Base-by-base conservation (phyloP, 2,888 invertebrate species). In the Andrena trimmerana region DNA sequence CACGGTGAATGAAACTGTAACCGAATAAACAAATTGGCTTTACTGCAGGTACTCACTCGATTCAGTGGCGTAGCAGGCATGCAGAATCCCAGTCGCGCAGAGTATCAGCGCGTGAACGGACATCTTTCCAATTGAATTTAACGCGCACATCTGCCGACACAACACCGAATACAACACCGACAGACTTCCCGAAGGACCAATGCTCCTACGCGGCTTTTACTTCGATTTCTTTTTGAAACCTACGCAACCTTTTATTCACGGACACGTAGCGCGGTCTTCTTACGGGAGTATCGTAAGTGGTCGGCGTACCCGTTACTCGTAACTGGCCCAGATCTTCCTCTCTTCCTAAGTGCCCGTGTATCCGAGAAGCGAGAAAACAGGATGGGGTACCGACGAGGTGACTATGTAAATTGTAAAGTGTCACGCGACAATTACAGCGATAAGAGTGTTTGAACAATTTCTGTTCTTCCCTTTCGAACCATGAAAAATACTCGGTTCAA, bases 231-330 rank as follows among this genome's bases (percentile, higher is more conserved):
- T 76, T 76, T 67, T 10, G 31, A 81, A 81, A 59, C 67, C 70
- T 57, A 84, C 66, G 77, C 77, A 63, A 67, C 59, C 42, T 57
- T 77, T 76, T 68, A 72, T 31, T 42, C 54, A 76, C 71, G 24
- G 48, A 50, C 66, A 42, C 57, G 48, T 6, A 31, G 10, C 63
- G 57, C 65, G 20, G 48, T 50, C 80, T 60, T 42, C 68, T 65
- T 59, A 75, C 31, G 50, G 57, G 63, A 54, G 60, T 63, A 75
- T 71, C 60, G 42, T 77, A 78, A 72, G 70, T 74, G 81, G 78
- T 70, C 70, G 66, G 24, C 20, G 68, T 84, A 70, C 72, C 88
- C 89, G 88, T 88, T 88, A 88, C 36, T 81, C 71, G 78, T 76
- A 87, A 88, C 88, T 87, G 88, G 83, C 75, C 65, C 76, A 71